Conservation (phyloP, 1,140 invertebrate species). For the Drosophila equinoxialis region DNA sequence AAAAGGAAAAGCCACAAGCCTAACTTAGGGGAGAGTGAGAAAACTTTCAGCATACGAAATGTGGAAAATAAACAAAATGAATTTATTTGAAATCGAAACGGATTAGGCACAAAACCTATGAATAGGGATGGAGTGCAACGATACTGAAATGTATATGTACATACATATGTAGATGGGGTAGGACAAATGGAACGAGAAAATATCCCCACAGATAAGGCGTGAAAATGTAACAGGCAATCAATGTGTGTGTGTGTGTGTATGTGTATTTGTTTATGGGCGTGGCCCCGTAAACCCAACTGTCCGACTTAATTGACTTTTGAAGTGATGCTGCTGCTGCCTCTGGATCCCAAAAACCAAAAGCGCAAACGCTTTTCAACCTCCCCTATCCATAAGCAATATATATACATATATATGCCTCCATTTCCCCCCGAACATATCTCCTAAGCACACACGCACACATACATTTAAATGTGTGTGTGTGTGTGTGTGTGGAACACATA, state of each 20-base stretch:
- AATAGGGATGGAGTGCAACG: not conserved
- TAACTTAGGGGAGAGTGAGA: not conserved
- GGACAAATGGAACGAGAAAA: not conserved
- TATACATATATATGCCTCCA: not conserved
- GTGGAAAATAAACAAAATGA: conserved; percentile 57
- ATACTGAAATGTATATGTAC: not conserved
- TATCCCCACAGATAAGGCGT: conserved; percentile 1
- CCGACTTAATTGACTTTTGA: conserved; percentile 78
- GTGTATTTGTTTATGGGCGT: conserved; percentile 11
- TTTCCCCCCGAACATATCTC: conserved; percentile 23
- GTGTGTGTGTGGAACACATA: conserved; percentile 34
- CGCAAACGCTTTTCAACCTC: not conserved
- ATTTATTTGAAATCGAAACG: conserved; percentile 80
- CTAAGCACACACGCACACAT: conserved; percentile 6
- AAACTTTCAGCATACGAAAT: conserved; percentile 47
- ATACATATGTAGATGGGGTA: not conserved
- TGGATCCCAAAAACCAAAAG: conserved; percentile 16
- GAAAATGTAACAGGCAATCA: conserved; percentile 33
- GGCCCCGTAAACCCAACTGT: conserved; percentile 32
- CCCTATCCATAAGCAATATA: conserved; percentile 43
- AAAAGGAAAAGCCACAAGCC: conserved; percentile 3
- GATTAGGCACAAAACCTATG: conserved; percentile 43
- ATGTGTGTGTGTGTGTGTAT: conserved; percentile 8
- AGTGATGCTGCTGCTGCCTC: conserved; percentile 48
- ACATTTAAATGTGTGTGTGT: not conserved